Evolutionary conservation across 2,113 vertebrate species (phyloP).

Genomic region (Menidia beryllina): DNA sequence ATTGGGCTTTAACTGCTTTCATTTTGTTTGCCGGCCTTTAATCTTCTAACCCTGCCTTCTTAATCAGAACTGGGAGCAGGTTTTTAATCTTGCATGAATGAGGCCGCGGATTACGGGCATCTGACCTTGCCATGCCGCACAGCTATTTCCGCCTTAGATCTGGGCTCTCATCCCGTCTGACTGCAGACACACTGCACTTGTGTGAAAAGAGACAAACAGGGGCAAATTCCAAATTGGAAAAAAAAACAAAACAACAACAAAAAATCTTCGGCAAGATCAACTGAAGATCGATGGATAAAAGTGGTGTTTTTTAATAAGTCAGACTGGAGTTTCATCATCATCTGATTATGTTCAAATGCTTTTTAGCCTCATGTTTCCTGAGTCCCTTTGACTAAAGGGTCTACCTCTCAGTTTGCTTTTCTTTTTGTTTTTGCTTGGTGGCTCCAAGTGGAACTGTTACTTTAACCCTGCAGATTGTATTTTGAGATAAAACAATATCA

Average conservation of each 20-base stretch:
- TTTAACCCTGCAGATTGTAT: constrained; percentile 43
- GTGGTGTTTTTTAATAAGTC: too few species aligned
- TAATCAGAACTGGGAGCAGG: constrained; percentile 90
- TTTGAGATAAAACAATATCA: constrained; percentile 18
- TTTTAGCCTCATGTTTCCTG: constrained; percentile 10
- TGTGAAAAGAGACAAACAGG: constrained; percentile 26
- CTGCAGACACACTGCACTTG: constrained; percentile 59
- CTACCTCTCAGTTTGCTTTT: too few species aligned
- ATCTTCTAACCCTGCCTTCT: constrained; percentile 91
- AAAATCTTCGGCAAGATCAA: too few species aligned
- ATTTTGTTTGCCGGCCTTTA: constrained; percentile 90
- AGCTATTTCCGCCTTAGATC: constrained; percentile 81
- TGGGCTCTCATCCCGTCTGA: constrained; percentile 62
- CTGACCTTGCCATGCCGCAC: constrained; percentile 81
- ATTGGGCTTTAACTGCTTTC: constrained; percentile 92
- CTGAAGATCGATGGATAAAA: too few species aligned
- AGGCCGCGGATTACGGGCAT: constrained; percentile 84
- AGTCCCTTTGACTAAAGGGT: background rate
- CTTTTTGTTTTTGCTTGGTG: constrained; percentile 18
- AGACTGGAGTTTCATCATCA: constrained; percentile 39
- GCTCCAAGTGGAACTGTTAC: constrained; percentile 34
- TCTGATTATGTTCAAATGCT: constrained; percentile 49
- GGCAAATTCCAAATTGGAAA: constrained; percentile 16
- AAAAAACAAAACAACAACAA: too few species aligned
- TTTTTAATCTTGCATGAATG: constrained; percentile 88